Conservation (phyloP, 2,888 invertebrate species). For the Diachrysia chrysitis region DNA sequence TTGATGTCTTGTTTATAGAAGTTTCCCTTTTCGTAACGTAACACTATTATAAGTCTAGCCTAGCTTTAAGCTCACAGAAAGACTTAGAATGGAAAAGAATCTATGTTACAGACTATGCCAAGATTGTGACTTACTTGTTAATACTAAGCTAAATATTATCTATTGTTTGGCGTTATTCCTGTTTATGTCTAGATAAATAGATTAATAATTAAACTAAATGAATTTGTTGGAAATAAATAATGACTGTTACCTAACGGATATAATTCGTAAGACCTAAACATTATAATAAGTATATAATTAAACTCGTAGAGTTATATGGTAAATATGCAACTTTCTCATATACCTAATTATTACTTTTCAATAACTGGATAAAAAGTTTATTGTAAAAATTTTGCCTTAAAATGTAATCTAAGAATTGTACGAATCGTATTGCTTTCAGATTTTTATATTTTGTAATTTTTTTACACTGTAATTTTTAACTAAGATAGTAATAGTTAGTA, state of each 20-base stretch:
- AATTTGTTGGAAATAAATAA: constrained; percentile 13
- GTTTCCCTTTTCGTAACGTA: neutral
- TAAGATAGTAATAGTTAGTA: constrained; percentile 28
- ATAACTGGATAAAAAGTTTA: constrained; percentile 57
- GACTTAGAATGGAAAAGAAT: neutral
- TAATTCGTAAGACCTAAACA: constrained; percentile 24
- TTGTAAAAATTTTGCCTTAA: constrained; percentile 53
- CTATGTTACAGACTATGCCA: neutral
- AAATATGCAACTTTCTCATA: constrained; percentile 52
- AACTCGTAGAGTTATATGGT: constrained; percentile 41
- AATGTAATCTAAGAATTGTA: constrained; percentile 56
- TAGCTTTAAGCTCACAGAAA: constrained; percentile 18
- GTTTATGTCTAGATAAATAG: constrained; percentile 24
- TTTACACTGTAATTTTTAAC: constrained; percentile 27
- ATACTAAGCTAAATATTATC: constrained; percentile 28
- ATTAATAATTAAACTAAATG: constrained; percentile 16
- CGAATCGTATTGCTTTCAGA: constrained; percentile 58
- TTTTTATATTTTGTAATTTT: constrained; percentile 36
- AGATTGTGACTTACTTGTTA: constrained; percentile 15
- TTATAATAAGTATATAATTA: constrained; percentile 37
- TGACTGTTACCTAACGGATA: constrained; percentile 3
- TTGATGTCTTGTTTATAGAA: neutral
- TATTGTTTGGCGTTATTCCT: constrained; percentile 43
- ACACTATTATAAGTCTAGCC: constrained; percentile 7
- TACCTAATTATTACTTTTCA: constrained; percentile 33